These are phyloP conservation scores for Eumeta japonica DNA, from an alignment of 1,140 invertebrate genomes.

Conservation along the genomic window DNA sequence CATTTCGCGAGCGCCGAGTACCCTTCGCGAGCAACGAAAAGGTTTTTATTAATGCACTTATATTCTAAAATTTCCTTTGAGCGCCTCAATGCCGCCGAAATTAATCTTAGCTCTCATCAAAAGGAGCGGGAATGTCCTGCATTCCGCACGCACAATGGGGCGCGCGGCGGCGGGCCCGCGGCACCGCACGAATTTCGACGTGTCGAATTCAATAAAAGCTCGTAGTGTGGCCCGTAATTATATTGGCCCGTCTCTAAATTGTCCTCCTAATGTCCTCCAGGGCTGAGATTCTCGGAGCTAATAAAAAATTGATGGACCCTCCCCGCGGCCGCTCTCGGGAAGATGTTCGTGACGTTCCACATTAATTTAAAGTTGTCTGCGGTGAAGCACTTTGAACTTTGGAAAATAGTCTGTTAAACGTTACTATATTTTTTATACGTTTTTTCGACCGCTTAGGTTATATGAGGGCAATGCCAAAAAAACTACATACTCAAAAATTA, in stretches of 20 bases:
- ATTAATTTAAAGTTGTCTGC: constrained; percentile 45
- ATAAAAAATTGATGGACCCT: constrained; percentile 39
- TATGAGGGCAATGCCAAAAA: too few relatives aligned
- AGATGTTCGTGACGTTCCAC: constrained; percentile 29
- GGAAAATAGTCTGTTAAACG: too few relatives aligned
- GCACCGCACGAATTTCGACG: constrained; percentile 32
- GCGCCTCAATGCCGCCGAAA: constrained; percentile 36
- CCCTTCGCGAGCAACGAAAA: constrained; percentile 33
- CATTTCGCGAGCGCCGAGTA: constrained; percentile 38
- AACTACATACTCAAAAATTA: too few relatives aligned
- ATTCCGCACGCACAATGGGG: constrained; percentile 38
- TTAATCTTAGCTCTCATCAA: constrained; percentile 52
- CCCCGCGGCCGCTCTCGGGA: constrained; percentile 15
- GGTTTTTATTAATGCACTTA: constrained; percentile 54
- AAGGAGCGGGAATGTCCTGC: constrained; percentile 39
- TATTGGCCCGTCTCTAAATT: constrained; percentile 16
- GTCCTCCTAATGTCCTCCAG: constrained; percentile 18
- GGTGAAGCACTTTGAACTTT: constrained; percentile 39
- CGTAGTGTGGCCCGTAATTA: constrained; percentile 30
- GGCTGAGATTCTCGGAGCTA: constrained; percentile 25
- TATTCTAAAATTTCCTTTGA: constrained; percentile 53
- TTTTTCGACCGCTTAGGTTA: too few relatives aligned
- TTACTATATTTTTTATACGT: too few relatives aligned
- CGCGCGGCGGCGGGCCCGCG: constrained; percentile 14
- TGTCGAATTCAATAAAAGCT: constrained; percentile 33